These are phyloP conservation scores for Ceratosolen fusciceps DNA, from an alignment of 1,140 invertebrate genomes.

Conservation along the genomic window DNA sequence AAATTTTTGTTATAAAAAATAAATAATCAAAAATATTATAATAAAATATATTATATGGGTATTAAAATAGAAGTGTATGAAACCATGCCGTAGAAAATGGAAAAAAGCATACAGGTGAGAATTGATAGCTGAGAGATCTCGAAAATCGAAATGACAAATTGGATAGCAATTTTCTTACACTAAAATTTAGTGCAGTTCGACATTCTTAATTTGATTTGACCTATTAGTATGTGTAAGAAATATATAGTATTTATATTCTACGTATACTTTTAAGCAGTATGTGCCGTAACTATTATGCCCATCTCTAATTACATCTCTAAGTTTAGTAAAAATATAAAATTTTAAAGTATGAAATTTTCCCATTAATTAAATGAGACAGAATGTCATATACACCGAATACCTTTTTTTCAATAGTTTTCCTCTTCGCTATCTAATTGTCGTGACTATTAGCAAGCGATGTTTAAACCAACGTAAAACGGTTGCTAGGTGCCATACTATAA, in stretches of 20 bases:
- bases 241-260: not conserved
- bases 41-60: constrained; percentile 17
- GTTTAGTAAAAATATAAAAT: not conserved
- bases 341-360: not conserved
- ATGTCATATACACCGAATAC: too few relatives aligned
- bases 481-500: constrained; percentile 41
- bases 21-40: too few relatives aligned
- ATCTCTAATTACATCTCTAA: not conserved
- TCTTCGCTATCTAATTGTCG: constrained; percentile 32
- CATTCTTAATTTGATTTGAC: too few relatives aligned
- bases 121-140: not conserved
- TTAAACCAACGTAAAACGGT: constrained; percentile 47
- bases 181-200: constrained; percentile 15
- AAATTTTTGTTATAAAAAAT: too few relatives aligned
- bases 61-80: constrained; percentile 21
- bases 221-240: not conserved
- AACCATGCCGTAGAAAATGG: constrained; percentile 11
- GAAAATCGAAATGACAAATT: constrained; percentile 28
- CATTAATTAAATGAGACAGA: not conserved
- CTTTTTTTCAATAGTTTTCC: constrained; percentile 40
- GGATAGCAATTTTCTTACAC: constrained; percentile 30
- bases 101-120: not conserved
- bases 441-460: constrained; percentile 11
- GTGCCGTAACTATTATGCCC: not conserved
- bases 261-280: constrained; percentile 24